These are phyloP conservation scores for Dermatophagoides farinae DNA, from an alignment of 1,140 invertebrate genomes.

Conservation along the genomic window DNA sequence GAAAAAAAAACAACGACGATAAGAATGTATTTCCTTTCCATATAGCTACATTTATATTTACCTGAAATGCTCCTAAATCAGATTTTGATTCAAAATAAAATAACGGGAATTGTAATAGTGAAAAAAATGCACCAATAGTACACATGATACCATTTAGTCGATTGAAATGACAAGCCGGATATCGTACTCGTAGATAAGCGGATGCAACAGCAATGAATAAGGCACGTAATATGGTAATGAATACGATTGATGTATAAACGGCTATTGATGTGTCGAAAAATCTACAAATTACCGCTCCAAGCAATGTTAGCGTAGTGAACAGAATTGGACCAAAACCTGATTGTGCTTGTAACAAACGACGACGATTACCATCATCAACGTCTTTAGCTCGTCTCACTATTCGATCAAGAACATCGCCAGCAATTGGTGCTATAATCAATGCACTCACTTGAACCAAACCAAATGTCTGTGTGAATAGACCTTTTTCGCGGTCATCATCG, in stretches of 20 bases:
- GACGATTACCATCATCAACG: neutral
- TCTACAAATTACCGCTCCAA: constrained; percentile 13
- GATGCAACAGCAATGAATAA: constrained; percentile 19
- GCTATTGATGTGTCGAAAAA: constrained; percentile 17
- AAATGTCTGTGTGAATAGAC: constrained; percentile 15
- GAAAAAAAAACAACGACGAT: no score
- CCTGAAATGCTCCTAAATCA: neutral
- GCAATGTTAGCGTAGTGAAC: constrained; percentile 17
- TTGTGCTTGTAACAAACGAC: constrained; percentile 13
- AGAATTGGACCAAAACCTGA: constrained; percentile 19
- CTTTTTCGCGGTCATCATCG: neutral
- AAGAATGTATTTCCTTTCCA: no score
- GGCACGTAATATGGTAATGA: constrained; percentile 19
- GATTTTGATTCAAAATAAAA: constrained; percentile 12
- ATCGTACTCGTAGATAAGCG: constrained; percentile 20
- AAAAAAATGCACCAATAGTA: constrained; percentile 16
- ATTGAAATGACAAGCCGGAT: constrained; percentile 18
- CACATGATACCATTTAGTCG: constrained; percentile 20
- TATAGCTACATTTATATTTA: neutral
- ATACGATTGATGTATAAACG: constrained; percentile 17
- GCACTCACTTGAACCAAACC: constrained; percentile 16
- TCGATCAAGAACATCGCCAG: constrained; percentile 18
- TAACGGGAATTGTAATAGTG: constrained; percentile 19
- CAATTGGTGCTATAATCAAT: constrained; percentile 17
- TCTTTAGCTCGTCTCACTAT: constrained; percentile 11